These are phyloP conservation scores for Bembecia ichneumoniformis DNA, from an alignment of 2,888 invertebrate species.

Conservation along the genomic window DNA sequence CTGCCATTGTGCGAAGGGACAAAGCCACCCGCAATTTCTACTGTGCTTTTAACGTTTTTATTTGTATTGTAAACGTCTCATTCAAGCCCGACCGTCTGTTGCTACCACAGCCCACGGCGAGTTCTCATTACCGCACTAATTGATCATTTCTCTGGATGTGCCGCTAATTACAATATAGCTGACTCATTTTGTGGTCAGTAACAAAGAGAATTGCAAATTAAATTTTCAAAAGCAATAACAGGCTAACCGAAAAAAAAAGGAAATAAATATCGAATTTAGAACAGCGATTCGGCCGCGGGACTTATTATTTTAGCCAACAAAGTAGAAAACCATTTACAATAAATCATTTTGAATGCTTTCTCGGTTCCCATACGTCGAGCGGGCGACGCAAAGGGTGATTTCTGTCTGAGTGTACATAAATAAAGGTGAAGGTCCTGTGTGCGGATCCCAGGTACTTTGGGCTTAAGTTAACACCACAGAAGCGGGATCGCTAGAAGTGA, in stretches of 20 bases:
- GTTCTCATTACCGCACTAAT: constrained; percentile 22
- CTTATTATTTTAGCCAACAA: constrained; percentile 73
- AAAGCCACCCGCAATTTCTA: constrained; percentile 65
- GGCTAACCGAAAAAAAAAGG: constrained; percentile 45
- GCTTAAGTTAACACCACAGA: constrained; percentile 24
- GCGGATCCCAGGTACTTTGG: constrained; percentile 58
- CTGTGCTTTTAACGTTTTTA: constrained; percentile 59
- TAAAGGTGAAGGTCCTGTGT: constrained; percentile 65
- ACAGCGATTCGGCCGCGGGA: constrained; percentile 50
- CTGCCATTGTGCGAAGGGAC: constrained; percentile 48
- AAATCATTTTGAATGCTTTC: constrained; percentile 72
- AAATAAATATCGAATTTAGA: constrained; percentile 67
- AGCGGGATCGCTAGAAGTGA: constrained; percentile 19
- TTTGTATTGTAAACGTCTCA: constrained; percentile 55
- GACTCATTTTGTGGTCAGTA: constrained; percentile 28
- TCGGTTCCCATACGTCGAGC: constrained; percentile 65
- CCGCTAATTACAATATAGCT: constrained; percentile 31
- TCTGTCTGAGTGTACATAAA: constrained; percentile 70
- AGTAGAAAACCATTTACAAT: constrained; percentile 73
- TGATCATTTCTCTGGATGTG: constrained; percentile 18
- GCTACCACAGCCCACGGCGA: constrained; percentile 14
- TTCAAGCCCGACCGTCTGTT: constrained; percentile 28
- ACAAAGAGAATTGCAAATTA: constrained; percentile 52
- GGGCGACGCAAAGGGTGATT: constrained; percentile 71
- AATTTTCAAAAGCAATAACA: constrained; percentile 36